These are phyloP conservation scores for Ips typographus DNA, from an alignment of 1,140 invertebrate species.

Conservation along the genomic window DNA sequence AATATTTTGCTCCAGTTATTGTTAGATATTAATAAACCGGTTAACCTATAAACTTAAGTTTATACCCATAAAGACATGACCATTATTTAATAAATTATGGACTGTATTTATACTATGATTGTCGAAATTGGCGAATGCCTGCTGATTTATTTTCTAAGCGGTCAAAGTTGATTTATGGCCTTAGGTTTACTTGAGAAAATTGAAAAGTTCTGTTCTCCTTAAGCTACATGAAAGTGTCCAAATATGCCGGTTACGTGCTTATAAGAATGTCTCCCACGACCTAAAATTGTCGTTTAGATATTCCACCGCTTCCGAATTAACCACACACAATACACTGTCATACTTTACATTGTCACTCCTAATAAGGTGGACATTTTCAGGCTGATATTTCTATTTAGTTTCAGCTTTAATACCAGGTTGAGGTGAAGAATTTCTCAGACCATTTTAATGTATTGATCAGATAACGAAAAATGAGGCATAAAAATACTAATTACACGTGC, in stretches of 20 bases:
- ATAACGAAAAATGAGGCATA: neutral
- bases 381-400: too few species aligned
- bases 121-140: slow-evolving; percentile 5
- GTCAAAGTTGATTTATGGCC: too few species aligned
- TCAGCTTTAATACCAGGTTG: too few species aligned
- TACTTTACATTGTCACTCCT: neutral
- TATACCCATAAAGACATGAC: neutral
- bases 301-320: slow-evolving; percentile 2
- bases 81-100: slow-evolving; percentile 12
- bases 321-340: neutral
- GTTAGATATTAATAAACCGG: slow-evolving; percentile 7
- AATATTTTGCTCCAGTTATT: neutral
- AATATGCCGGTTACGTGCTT: too few species aligned
- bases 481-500: slow-evolving; percentile 5
- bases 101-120: slow-evolving; percentile 5
- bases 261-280: neutral
- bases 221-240: too few species aligned
- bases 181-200: neutral
- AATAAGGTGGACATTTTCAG: too few species aligned
- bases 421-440: too few species aligned
- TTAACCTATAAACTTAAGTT: slow-evolving; percentile 9
- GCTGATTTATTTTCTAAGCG: slow-evolving; percentile 5
- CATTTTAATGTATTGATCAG: too few species aligned
- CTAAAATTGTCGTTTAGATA: neutral
- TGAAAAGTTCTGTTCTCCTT: too few species aligned